Evolutionary conservation across 2,113 vertebrate genomes (phyloP).

Genomic region (Erythrocercus mccallii): DNA sequence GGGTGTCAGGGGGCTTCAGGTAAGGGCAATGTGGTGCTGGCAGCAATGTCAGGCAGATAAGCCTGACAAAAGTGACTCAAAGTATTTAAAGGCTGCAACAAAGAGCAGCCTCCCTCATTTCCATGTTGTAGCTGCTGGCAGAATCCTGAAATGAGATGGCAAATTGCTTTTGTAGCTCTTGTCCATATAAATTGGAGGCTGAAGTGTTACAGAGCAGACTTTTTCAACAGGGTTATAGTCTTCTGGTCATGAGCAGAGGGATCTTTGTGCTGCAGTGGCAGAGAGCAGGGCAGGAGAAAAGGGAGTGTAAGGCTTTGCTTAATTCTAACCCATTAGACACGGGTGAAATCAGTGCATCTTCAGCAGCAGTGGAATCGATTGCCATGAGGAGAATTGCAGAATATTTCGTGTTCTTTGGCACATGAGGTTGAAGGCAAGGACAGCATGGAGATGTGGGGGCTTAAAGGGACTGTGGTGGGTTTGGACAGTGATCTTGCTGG

Average conservation of each 20-base stretch:
- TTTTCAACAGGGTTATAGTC: neutral
- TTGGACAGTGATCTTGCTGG: neutral
- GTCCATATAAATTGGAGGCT: neutral
- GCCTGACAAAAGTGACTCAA: neutral
- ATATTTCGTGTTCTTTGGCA: neutral
- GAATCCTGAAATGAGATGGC: neutral
- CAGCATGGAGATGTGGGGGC: neutral
- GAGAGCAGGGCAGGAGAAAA: neutral
- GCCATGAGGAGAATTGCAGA: neutral
- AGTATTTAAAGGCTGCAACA: neutral
- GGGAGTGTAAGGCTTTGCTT: neutral
- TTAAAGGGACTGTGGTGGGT: neutral
- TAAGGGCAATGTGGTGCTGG: neutral
- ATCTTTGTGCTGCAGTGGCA: neutral
- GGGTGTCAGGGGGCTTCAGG: neutral
- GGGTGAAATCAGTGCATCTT: neutral
- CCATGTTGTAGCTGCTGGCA: neutral
- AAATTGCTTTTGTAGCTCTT: neutral
- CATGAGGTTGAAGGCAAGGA: neutral
- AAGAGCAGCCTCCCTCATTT: neutral
- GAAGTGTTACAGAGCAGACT: neutral
- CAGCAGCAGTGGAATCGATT: neutral
- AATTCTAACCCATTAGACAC: neutral
- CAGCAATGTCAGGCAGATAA: neutral
- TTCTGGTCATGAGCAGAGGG: neutral